Percentiles rank a stretch among this genome's conserved stretches.
Evolutionary conservation across 2,113 vertebrate species (phyloP).

Genomic region (Psilopsiagon aurifrons): DNA sequence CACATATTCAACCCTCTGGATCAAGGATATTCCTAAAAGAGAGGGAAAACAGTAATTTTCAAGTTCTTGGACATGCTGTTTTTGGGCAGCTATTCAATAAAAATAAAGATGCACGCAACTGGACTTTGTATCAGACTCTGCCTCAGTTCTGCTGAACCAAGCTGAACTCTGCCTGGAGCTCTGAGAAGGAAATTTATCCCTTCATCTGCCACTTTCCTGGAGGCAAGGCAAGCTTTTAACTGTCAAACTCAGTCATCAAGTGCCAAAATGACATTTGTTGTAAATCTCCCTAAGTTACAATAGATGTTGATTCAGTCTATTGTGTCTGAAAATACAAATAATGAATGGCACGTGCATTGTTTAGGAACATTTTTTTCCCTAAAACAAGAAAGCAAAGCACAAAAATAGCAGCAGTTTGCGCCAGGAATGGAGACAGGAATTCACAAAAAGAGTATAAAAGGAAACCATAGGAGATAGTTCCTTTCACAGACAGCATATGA

Average conservation of each 20-base stretch:
- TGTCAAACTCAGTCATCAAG: background rate
- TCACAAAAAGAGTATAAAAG: background rate
- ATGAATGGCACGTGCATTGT: background rate
- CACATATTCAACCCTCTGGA: slow-evolving; percentile 21
- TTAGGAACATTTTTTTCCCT: background rate
- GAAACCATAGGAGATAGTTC: background rate
- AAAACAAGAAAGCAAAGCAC: background rate
- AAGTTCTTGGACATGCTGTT: slow-evolving; percentile 8
- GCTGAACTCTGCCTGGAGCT: background rate
- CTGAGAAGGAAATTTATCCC: background rate
- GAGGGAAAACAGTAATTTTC: slow-evolving; percentile 23
- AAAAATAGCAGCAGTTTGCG: background rate
- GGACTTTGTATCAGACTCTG: background rate
- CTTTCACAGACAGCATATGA: background rate
- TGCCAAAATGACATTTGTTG: background rate
- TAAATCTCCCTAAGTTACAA: background rate
- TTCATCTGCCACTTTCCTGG: slow-evolving; percentile 23
- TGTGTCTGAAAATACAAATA: background rate
- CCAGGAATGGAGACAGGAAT: background rate
- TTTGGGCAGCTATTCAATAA: slow-evolving; percentile 11
- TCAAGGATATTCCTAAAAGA: slow-evolving; percentile 12
- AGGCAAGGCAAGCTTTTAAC: background rate
- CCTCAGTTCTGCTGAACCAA: slow-evolving; percentile 20
- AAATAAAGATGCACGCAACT: slow-evolving; percentile 28
- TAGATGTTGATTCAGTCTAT: background rate